phyloP scores from a whole-genome alignment of 1,140 invertebrate genomes.

The Leptinotarsa texana region DNA sequence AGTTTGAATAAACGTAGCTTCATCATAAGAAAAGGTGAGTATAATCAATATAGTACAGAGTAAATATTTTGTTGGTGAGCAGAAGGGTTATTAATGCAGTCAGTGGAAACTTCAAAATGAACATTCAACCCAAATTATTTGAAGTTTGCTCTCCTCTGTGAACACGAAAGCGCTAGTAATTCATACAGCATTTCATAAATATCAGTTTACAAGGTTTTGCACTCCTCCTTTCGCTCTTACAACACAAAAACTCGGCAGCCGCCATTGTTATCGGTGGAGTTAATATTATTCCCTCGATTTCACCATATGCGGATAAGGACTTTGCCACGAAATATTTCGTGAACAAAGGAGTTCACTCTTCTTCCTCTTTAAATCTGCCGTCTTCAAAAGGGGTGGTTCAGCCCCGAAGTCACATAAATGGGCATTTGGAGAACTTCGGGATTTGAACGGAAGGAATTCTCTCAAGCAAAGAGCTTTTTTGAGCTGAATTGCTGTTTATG shows the following conservation, averaged over 20 bases:
- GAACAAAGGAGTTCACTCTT: constrained; percentile 13
- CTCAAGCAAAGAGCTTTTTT: background rate
- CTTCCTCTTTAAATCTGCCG: background rate
- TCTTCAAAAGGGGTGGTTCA: background rate
- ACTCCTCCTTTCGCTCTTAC: constrained; percentile 1
- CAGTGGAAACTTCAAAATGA: background rate
- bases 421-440: background rate
- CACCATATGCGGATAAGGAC: constrained; percentile 15
- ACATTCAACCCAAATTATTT: background rate
- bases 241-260: background rate
- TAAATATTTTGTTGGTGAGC: no score
- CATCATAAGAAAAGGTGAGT: no score
- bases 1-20: no score
- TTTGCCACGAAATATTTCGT: constrained; percentile 4
- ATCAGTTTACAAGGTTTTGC: constrained; percentile 1
- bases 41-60: no score
- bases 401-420: constrained; percentile 13
- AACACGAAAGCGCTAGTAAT: background rate
- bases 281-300: constrained; percentile 19
- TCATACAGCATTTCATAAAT: constrained; percentile 1
- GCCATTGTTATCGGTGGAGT: constrained; percentile 12
- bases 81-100: no score
- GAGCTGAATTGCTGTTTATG: background rate
- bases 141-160: background rate
- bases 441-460: constrained; percentile 8